Evolutionary conservation across 2,797 vertebrate genomes (phyloP).

Genomic region (Ibycter americanus): DNA sequence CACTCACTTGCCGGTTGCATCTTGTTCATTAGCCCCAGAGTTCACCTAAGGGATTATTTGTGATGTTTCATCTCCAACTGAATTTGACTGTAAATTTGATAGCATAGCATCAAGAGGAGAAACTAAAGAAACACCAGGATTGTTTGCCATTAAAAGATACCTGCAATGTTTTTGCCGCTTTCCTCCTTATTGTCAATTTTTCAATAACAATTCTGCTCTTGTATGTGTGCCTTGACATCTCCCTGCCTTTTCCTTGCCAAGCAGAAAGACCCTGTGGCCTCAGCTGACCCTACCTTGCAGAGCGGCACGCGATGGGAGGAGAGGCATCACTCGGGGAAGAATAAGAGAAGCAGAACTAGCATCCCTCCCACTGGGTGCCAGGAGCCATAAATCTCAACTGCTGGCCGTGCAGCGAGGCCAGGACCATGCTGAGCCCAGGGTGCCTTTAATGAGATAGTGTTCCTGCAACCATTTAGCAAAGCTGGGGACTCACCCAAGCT

Average conservation of each 20-base stretch:
- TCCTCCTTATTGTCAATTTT: not conserved
- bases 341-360: not conserved
- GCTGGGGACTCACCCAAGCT: not conserved
- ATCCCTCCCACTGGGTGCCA: not conserved
- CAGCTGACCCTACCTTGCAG: not conserved
- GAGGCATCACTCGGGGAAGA: not conserved
- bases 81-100: not conserved
- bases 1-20: not conserved
- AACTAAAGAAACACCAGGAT: not conserved
- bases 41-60: not conserved
- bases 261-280: not conserved
- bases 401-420: accelerated
- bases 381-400: not conserved
- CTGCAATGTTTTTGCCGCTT: not conserved
- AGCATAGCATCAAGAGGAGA: not conserved
- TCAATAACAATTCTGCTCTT: not conserved
- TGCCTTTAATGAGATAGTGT: not conserved
- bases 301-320: not conserved
- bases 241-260: not conserved
- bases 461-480: not conserved
- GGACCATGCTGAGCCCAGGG: not conserved
- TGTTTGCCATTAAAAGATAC: not conserved
- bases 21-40: not conserved
- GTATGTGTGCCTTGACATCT: not conserved
- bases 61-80: not conserved